These are phyloP conservation scores for Vultur gryphus DNA, from an alignment of 2,797 vertebrate genomes.

Conservation along the genomic window DNA sequence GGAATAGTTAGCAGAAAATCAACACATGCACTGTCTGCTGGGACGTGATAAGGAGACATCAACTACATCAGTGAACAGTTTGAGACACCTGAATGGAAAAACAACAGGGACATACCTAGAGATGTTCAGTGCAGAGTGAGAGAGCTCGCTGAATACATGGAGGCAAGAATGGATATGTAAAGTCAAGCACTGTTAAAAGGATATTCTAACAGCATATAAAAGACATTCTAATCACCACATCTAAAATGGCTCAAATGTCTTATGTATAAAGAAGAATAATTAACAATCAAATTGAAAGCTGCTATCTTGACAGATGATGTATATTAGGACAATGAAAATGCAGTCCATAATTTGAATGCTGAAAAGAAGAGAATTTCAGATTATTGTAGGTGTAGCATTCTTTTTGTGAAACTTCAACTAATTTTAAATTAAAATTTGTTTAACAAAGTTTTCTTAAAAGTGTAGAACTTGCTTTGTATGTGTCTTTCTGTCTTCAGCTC, in stretches of 20 bases:
- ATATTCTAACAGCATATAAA: constrained; percentile 18
- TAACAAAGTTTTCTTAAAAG: neutral
- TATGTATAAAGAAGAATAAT: constrained; percentile 30
- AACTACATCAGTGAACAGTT: neutral
- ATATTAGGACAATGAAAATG: constrained; percentile 10
- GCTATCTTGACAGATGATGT: neutral
- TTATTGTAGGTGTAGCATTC: neutral
- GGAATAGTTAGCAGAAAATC: neutral
- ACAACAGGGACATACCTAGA: neutral
- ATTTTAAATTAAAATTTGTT: constrained; percentile 7
- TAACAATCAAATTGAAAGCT: constrained; percentile 37
- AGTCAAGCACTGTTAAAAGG: constrained; percentile 33
- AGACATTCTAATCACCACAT: constrained; percentile 12
- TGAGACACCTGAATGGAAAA: constrained; percentile 2
- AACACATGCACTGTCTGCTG: neutral
- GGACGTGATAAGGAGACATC: neutral
- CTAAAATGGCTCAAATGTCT: constrained; percentile 30
- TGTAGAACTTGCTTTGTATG: neutral
- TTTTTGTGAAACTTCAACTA: neutral
- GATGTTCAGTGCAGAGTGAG: neutral
- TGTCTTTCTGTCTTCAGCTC: neutral
- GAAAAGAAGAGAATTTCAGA: neutral
- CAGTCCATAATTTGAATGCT: neutral
- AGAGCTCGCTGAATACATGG: neutral
- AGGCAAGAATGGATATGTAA: neutral